A percentile compares a stretch with the other conserved stretches of the same genome.
Conservation (phyloP, 1,140 invertebrate species). For the Hirudo medicinalis region DNA sequence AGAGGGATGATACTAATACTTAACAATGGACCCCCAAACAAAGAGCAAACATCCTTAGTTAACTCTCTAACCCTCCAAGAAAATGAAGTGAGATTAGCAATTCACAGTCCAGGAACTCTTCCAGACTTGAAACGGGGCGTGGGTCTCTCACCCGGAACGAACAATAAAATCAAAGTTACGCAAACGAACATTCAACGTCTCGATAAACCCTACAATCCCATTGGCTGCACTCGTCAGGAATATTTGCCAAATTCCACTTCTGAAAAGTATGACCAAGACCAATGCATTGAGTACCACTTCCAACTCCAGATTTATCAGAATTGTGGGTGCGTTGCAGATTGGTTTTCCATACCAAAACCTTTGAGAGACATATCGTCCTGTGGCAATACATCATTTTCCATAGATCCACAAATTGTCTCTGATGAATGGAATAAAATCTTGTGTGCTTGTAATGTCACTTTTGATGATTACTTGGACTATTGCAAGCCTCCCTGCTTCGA, state of each 20-base stretch:
- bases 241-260: neutral
- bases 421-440: too few relatives aligned
- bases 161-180: neutral
- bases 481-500: too few relatives aligned
- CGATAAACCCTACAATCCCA: too few relatives aligned
- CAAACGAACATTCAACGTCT: neutral
- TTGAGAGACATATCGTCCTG: too few relatives aligned
- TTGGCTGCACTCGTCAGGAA: too few relatives aligned
- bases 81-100: neutral
- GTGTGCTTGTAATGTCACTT: too few relatives aligned
- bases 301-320: neutral
- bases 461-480: too few relatives aligned
- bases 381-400: too few relatives aligned
- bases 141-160: neutral
- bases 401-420: too few relatives aligned
- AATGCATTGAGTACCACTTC: neutral
- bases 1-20: neutral
- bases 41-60: neutral
- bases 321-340: neutral
- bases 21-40: neutral
- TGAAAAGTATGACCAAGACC: neutral
- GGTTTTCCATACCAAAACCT: too few relatives aligned
- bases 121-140: neutral
- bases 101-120: conserved; percentile 4
- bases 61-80: neutral